Percentiles rank a stretch among this genome's conserved stretches.
Conservation (phyloP, 2,888 invertebrate species). For the Heterodera filipjevi region DNA sequence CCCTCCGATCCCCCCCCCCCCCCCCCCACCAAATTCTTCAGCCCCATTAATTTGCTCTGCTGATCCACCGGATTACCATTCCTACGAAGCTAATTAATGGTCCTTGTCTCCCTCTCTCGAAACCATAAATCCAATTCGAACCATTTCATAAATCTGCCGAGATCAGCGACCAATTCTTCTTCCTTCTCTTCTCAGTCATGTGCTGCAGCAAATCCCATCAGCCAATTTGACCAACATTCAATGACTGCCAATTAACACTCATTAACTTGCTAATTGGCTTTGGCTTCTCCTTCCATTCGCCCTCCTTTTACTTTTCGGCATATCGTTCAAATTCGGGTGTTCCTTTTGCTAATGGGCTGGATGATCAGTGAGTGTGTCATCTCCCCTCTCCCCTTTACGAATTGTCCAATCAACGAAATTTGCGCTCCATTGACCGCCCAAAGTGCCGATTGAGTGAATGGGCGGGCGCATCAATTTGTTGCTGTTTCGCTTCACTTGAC, state of each 20-base stretch:
- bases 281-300: neutral
- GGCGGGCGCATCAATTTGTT: neutral
- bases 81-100: neutral
- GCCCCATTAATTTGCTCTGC: neutral
- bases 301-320: neutral
- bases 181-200: neutral
- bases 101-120: neutral
- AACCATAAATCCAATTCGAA: neutral
- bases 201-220: neutral
- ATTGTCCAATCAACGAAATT: slow-evolving; percentile 2
- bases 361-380: neutral
- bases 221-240: neutral
- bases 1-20: neutral
- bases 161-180: neutral
- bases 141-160: neutral
- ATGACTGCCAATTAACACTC: neutral
- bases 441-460: neutral
- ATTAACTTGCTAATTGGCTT: neutral
- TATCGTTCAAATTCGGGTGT: neutral
- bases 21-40: neutral
- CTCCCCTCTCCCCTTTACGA: neutral
- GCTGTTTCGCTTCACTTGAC: slow-evolving; percentile 7
- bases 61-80: neutral
- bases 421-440: neutral
- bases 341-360: neutral